Conservation (phyloP, 2,888 invertebrate genomes). For the Oasisia sp. region DNA sequence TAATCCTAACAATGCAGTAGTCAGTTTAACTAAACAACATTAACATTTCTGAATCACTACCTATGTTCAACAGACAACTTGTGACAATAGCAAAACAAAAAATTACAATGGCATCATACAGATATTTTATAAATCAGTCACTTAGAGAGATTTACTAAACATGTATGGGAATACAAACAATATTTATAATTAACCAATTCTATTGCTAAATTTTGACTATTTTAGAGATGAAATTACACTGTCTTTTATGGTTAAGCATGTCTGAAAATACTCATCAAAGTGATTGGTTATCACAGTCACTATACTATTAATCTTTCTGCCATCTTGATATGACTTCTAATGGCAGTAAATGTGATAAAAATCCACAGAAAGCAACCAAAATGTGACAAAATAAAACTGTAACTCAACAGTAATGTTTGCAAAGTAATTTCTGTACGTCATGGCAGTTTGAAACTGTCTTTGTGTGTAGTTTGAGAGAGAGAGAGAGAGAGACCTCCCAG, state of each 20-base stretch:
- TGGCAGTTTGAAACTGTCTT: neutral
- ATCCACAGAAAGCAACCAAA: too few relatives aligned
- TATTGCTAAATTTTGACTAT: too few relatives aligned
- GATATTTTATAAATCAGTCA: neutral
- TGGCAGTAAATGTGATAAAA: too few relatives aligned
- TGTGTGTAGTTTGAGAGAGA: neutral
- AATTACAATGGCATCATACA: neutral
- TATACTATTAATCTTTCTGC: too few relatives aligned
- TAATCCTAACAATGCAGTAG: neutral
- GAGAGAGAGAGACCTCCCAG: neutral
- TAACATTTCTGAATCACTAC: neutral
- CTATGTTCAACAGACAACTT: neutral
- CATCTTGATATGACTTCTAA: too few relatives aligned
- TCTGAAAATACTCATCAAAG: too few relatives aligned
- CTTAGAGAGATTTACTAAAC: neutral
- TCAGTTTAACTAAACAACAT: neutral
- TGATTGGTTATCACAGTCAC: too few relatives aligned
- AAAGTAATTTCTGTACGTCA: too few relatives aligned
- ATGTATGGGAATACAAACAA: neutral
- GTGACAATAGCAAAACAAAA: neutral
- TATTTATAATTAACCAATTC: neutral
- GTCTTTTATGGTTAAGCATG: too few relatives aligned
- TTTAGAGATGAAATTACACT: too few relatives aligned
- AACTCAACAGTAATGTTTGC: too few relatives aligned
- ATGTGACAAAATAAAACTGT: too few relatives aligned